A percentile compares a stretch with the other conserved stretches of the same genome.
Evolutionary conservation across 1,140 invertebrate genomes (phyloP).

Genomic region (Sarcophaga peregrina): DNA sequence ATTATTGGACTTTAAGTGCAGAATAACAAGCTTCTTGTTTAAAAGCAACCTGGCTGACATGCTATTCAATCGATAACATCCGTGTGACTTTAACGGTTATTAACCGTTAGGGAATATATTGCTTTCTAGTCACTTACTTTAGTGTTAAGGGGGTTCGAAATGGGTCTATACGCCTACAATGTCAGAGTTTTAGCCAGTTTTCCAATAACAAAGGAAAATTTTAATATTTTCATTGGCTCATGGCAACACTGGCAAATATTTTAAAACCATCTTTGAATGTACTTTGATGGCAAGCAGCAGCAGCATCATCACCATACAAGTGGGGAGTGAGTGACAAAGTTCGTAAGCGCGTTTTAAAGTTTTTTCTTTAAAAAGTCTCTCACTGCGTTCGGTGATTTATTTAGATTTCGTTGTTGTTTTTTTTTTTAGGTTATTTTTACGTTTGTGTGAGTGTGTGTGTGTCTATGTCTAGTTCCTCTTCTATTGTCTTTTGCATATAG

Average conservation of each 20-base stretch:
- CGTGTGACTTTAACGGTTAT: too few species aligned
- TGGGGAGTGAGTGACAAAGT: background rate
- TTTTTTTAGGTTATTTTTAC: background rate
- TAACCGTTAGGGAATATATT: too few species aligned
- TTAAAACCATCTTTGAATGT: background rate
- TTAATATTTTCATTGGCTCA: too few species aligned
- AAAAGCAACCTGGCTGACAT: too few species aligned
- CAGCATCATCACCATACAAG: background rate
- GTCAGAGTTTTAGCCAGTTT: too few species aligned
- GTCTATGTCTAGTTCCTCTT: background rate
- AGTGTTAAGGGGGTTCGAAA: too few species aligned
- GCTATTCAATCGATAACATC: too few species aligned
- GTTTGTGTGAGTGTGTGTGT: constrained; percentile 20
- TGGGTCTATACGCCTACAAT: too few species aligned
- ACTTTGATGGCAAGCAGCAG: background rate
- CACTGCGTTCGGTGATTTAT: constrained; percentile 8
- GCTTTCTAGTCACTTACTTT: too few species aligned
- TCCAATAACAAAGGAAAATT: too few species aligned
- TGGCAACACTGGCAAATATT: background rate
- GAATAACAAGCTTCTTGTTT: too few species aligned
- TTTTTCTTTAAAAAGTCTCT: background rate
- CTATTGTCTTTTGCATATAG: background rate
- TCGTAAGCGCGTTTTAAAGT: constrained; percentile 24
- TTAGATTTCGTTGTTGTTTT: constrained; percentile 24
- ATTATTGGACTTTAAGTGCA: too few species aligned